phyloP scores from a whole-genome alignment of 2,797 vertebrate genomes.

The Spinus olivaceus region DNA sequence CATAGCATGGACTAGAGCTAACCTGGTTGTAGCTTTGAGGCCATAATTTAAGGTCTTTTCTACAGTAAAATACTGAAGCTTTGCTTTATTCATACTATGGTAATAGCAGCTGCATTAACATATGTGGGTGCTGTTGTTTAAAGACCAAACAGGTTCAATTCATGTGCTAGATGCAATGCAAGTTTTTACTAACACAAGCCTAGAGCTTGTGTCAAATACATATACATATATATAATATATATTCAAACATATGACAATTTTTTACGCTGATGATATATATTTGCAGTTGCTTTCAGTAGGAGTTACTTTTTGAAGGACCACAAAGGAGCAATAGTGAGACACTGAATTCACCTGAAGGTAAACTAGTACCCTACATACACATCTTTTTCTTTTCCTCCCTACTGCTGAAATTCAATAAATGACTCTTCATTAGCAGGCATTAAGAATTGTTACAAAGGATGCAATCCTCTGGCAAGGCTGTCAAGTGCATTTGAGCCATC shows the following conservation, averaged over 20 bases:
- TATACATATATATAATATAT: too few relatives aligned
- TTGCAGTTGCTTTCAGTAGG: background rate
- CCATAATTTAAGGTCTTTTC: background rate
- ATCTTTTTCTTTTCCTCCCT: background rate
- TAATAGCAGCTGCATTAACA: background rate
- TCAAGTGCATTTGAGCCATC: background rate
- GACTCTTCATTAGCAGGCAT: background rate
- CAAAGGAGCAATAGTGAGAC: background rate
- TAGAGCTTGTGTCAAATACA: background rate
- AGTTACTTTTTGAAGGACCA: background rate
- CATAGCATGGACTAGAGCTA: accelerated
- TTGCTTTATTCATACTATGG: background rate
- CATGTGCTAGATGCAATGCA: background rate
- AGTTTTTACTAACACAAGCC: background rate
- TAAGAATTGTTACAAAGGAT: background rate
- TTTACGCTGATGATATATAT: background rate
- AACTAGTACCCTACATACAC: accelerated
- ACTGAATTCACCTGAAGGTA: background rate
- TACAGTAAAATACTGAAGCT: background rate
- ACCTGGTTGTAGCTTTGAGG: background rate
- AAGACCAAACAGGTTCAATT: background rate
- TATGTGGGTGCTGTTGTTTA: background rate
- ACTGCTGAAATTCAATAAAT: background rate
- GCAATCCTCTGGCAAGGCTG: background rate
- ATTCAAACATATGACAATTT: background rate